These are phyloP conservation scores for Acleris holmiana DNA, from an alignment of 2,888 invertebrate genomes.

Conservation along the genomic window DNA sequence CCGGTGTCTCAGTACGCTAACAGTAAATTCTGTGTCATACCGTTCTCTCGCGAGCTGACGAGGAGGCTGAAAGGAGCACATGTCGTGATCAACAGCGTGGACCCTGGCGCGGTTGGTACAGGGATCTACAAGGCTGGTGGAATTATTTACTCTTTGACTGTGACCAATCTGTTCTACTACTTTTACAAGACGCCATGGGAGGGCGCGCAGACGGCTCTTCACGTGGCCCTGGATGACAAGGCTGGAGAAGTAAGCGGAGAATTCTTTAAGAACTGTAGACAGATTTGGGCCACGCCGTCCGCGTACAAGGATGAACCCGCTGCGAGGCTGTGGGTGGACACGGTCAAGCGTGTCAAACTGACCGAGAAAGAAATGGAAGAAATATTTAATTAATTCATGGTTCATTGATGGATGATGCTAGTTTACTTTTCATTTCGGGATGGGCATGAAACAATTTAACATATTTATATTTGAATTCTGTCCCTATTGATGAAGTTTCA, in stretches of 20 bases:
- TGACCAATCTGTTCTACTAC: constrained; percentile 85
- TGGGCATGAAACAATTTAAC: too few relatives aligned
- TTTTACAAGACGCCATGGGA: constrained; percentile 90
- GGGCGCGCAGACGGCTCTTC: constrained; percentile 92
- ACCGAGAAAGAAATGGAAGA: constrained; percentile 87
- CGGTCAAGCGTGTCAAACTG: constrained; percentile 87
- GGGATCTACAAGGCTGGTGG: constrained; percentile 86
- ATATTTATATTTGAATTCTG: too few relatives aligned
- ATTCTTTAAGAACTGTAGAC: constrained; percentile 91
- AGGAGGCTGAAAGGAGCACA: constrained; percentile 85
- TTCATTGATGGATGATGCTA: too few relatives aligned
- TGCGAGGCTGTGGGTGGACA: constrained; percentile 91
- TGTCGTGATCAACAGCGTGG: constrained; percentile 91
- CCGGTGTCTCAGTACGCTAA: constrained; percentile 81
- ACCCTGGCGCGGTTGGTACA: constrained; percentile 93
- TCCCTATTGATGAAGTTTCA: too few relatives aligned
- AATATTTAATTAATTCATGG: constrained; percentile 50
- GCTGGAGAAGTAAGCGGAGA: constrained; percentile 88
- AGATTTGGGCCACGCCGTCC: constrained; percentile 81
- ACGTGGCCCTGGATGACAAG: constrained; percentile 88
- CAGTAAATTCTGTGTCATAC: constrained; percentile 89
- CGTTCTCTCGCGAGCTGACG: constrained; percentile 89
- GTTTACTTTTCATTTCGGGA: too few relatives aligned
- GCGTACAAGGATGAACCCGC: constrained; percentile 87
- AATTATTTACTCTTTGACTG: constrained; percentile 80